Percentiles rank a stretch among this genome's conserved stretches.
Conservation (phyloP, 1,140 invertebrate species). For the Bombus sibiricus region DNA sequence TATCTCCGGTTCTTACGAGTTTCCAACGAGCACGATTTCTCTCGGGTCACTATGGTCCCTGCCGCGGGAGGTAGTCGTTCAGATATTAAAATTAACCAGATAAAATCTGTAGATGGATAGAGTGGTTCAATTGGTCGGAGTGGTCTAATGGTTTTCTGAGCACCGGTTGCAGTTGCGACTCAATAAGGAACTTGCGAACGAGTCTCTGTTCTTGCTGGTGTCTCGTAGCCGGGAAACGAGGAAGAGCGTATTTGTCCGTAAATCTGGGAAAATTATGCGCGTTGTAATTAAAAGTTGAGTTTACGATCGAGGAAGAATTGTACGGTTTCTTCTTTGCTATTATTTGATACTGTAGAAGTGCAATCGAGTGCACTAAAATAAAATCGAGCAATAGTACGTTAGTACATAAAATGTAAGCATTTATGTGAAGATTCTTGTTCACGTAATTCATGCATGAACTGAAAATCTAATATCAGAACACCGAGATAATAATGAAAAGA, state of each 20-base stretch:
- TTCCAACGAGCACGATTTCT: neutral
- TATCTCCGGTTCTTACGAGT: neutral
- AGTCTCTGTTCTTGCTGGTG: neutral
- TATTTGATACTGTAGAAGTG: neutral
- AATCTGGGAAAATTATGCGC: neutral
- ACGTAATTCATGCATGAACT: neutral
- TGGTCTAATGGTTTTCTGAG: neutral
- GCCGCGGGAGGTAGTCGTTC: constrained; percentile 29
- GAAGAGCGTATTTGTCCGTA: neutral
- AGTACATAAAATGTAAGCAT: neutral
- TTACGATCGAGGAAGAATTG: neutral
- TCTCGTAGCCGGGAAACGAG: neutral
- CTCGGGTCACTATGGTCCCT: constrained; percentile 6
- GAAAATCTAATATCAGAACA: neutral
- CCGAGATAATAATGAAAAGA: neutral
- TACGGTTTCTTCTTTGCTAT: too few species aligned
- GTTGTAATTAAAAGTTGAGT: neutral
- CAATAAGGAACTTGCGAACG: constrained; percentile 10
- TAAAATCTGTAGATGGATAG: constrained; percentile 23
- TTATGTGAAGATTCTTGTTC: neutral
- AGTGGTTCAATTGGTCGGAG: constrained; percentile 16
- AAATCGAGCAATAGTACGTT: neutral
- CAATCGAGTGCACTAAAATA: neutral
- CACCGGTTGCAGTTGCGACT: constrained; percentile 8
- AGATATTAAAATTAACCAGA: constrained; percentile 9